phyloP scores from a whole-genome alignment of 2,797 vertebrate genomes.

The Dendrocincla fuliginosa region DNA sequence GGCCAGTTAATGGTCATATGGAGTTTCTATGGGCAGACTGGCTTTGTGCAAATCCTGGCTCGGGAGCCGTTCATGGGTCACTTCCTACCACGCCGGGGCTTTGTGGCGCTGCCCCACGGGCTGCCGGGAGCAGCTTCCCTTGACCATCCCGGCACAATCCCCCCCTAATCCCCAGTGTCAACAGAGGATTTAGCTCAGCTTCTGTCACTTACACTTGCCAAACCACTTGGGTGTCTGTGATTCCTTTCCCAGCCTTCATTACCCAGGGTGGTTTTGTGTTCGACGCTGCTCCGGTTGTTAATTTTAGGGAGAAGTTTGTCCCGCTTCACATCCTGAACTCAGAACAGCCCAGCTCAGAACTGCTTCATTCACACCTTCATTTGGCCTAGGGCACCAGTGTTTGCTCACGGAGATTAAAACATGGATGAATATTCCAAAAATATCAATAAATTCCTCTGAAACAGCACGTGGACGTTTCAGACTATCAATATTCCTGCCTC shows the following conservation, averaged over 20 bases:
- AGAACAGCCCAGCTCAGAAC: background rate
- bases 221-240: slow-evolving; percentile 84
- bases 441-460: background rate
- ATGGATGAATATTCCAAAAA: background rate
- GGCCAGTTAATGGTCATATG: slow-evolving; percentile 90
- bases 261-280: slow-evolving; percentile 48
- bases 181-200: slow-evolving; percentile 86
- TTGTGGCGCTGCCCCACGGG: slow-evolving; percentile 82
- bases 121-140: slow-evolving; percentile 83
- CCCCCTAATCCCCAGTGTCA: slow-evolving; percentile 85
- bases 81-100: slow-evolving; percentile 92
- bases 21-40: slow-evolving; percentile 86
- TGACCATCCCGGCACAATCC: slow-evolving; percentile 80
- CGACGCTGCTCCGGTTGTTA: background rate
- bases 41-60: slow-evolving; percentile 91
- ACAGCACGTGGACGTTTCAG: rapidly evolving
- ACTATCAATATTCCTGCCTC: background rate
- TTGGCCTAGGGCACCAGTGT: background rate
- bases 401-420: background rate
- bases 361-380: background rate
- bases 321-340: rapidly evolving
- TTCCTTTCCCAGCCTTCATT: slow-evolving; percentile 78
- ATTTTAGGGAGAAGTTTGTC: background rate
- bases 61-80: slow-evolving; percentile 95
- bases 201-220: slow-evolving; percentile 85